Evolutionary conservation across 2,888 invertebrate genomes (phyloP), one percentile per base, ranked within the genome.

Genomic region (Drosophila macrothrix): DNA sequence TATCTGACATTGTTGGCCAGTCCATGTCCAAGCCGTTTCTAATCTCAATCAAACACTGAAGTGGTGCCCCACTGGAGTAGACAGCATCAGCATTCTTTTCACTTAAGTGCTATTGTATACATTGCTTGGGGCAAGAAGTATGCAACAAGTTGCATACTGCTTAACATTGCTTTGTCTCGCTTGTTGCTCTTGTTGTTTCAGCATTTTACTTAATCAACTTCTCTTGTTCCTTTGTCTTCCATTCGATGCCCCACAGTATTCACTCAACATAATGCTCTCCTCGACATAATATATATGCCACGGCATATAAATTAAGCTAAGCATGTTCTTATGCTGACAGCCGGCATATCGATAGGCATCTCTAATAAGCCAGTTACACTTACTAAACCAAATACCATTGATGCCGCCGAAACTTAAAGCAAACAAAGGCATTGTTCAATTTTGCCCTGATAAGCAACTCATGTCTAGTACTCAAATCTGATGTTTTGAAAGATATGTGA

Each of bases 61-160:
- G 64, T 62, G 58, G 12, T 29, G 29, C 12, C 16, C n/a, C 58
- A 22, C 3, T 10, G 7, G 5, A 29, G 25, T 25, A 12, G 41
- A 19, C 50, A 28, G 67, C 58, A 25, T 19, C 52, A 62, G 73
- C 16, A 25, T 46, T 25, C 1, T 46, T 46, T 9, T 16, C 25
- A 25, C 67, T 67, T 7, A 56, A 59, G 53, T n/a, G 28, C 56
- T 37, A 7, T 52, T 52, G 31, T 49, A 49, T 65, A 56, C 55
- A 67, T 70, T 72, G 66, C 70, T 60, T 58, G 68, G 55, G 41
- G 58, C 52, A 39, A 64, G 60, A 59, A 76, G 68, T 67, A 50
- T 69, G 81, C 84, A 86, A 86, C 80, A 84, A 84, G 83, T 84
- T 73, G 64, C 67, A 50, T 25, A 4, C 16, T 55, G 62, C 75